Percentiles rank a stretch among this genome's conserved stretches.
Conservation (phyloP, 2,888 invertebrate species). For the Drosophila infuscata region DNA sequence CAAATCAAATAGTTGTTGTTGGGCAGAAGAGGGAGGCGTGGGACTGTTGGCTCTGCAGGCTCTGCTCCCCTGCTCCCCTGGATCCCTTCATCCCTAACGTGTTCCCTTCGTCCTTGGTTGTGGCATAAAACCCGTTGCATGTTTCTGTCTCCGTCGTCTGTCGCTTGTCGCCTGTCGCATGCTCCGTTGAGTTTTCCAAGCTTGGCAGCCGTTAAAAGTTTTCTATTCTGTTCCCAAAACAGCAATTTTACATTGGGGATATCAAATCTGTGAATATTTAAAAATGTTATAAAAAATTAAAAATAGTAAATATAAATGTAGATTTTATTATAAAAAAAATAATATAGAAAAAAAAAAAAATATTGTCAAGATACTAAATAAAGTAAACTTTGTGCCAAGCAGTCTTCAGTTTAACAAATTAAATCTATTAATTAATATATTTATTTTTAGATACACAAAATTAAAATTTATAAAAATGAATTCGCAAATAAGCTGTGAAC, state of each 20-base stretch:
- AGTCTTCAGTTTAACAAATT: neutral
- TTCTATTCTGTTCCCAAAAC: slow-evolving; percentile 8
- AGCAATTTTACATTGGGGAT: slow-evolving; percentile 9
- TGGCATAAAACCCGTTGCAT: slow-evolving; percentile 69
- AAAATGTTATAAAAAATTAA: neutral
- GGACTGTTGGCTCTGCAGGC: neutral
- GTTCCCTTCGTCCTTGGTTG: neutral
- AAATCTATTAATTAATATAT: neutral
- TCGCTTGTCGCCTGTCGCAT: slow-evolving; percentile 74
- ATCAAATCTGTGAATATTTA: neutral
- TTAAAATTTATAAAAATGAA: neutral
- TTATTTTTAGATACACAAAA: no score
- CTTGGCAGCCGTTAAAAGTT: slow-evolving; percentile 45
- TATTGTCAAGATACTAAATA: neutral
- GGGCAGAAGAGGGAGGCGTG: neutral
- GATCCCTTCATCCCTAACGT: neutral
- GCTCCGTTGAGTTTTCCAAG: slow-evolving; percentile 60
- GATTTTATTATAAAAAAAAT: no score
- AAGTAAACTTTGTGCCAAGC: no score
- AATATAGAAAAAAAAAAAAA: no score
- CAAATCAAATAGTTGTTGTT: neutral
- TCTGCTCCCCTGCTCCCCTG: no score
- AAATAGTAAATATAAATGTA: no score
- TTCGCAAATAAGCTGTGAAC: neutral
- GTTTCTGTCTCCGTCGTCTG: slow-evolving; percentile 69